A percentile compares a stretch with the other conserved stretches of the same genome.
Conservation (phyloP, 1,140 invertebrate species). For the Orchesella cincta region DNA sequence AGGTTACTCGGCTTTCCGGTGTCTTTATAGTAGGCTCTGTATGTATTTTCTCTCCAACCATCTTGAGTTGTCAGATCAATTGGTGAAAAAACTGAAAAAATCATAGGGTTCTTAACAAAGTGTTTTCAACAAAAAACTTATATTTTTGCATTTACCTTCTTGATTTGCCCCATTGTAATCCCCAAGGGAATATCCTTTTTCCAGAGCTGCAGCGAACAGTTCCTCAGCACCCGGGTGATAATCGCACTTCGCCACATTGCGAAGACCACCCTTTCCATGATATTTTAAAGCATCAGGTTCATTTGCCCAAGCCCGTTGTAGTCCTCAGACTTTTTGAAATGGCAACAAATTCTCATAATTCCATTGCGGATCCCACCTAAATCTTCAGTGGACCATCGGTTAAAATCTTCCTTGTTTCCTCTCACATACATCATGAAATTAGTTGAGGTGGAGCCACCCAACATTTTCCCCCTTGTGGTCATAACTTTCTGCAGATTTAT, state of each 20-base stretch:
- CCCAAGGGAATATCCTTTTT: slow-evolving; percentile 59
- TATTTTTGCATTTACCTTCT: slow-evolving; percentile 39
- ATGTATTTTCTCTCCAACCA: slow-evolving; percentile 20
- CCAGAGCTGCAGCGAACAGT: slow-evolving; percentile 52
- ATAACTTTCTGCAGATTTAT: no score
- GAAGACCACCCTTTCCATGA: background rate
- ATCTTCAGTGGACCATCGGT: slow-evolving; percentile 60
- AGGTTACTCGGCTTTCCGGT: background rate
- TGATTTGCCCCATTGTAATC: slow-evolving; percentile 61
- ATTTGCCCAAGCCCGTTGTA: background rate
- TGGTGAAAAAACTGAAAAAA: background rate
- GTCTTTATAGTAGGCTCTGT: slow-evolving; percentile 19
- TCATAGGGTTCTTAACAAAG: no score
- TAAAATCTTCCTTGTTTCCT: slow-evolving; percentile 63
- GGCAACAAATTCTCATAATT: background rate
- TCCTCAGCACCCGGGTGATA: slow-evolving; percentile 51
- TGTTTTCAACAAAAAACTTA: no score
- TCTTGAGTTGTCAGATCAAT: slow-evolving; percentile 1
- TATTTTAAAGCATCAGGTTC: background rate
- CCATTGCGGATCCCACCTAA: slow-evolving; percentile 34
- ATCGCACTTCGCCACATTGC: background rate
- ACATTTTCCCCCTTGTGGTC: slow-evolving; percentile 54
- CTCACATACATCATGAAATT: slow-evolving; percentile 65
- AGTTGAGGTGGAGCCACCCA: slow-evolving; percentile 62
- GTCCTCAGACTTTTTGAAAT: background rate